phyloP scores from a whole-genome alignment of 2,888 invertebrate species.

The Rotaria sp. region DNA sequence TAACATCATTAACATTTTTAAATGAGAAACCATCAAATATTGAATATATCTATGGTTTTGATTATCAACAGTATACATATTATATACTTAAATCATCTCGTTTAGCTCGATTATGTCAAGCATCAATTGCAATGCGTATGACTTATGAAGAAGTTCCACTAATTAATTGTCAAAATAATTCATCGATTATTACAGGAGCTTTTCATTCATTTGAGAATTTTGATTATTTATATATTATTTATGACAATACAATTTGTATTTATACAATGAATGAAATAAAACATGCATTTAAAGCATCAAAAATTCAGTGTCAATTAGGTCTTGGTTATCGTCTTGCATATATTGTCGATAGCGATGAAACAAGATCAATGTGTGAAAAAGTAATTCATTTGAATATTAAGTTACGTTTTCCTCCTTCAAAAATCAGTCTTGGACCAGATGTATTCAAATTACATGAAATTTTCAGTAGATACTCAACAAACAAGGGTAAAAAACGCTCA shows the following conservation, averaged over 20 bases:
- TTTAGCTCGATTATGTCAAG: conserved; percentile 16
- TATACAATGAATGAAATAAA: background rate
- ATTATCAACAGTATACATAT: background rate
- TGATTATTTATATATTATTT: background rate
- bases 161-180: background rate
- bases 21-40: background rate
- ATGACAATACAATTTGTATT: background rate
- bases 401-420: too few species aligned
- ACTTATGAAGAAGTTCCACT: conserved; percentile 13
- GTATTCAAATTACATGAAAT: too few species aligned
- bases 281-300: background rate
- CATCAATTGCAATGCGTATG: background rate
- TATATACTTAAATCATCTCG: background rate
- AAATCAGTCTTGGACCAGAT: too few species aligned
- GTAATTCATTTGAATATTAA: background rate
- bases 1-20: conserved; percentile 8
- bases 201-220: background rate
- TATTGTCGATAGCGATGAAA: background rate
- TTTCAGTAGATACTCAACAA: too few species aligned
- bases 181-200: background rate
- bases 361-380: background rate
- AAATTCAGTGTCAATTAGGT: background rate
- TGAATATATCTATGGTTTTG: conserved; percentile 4
- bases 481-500: too few species aligned
- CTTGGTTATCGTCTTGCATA: background rate